Percentiles rank a stretch among this genome's conserved stretches.
These are phyloP conservation scores for Galerucella nymphaeae DNA, from an alignment of 2,888 invertebrate genomes.

Conservation along the genomic window DNA sequence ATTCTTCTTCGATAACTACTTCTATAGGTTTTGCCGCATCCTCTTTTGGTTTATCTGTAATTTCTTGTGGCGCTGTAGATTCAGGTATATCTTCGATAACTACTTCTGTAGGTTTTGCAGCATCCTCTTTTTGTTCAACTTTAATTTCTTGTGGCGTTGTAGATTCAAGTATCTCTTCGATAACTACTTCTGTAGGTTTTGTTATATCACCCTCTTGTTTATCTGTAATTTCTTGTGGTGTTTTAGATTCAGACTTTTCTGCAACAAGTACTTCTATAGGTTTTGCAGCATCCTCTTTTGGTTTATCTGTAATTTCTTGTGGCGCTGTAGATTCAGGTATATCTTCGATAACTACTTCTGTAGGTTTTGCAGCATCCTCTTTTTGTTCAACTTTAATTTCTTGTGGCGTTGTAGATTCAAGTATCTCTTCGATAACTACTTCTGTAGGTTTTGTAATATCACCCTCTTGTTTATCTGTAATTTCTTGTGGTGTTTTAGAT, in stretches of 20 bases:
- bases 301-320: not conserved
- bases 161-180: not conserved
- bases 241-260: not conserved
- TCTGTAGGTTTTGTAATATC: not conserved
- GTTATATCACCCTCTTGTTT: not conserved
- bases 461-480: not conserved
- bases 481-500: not conserved
- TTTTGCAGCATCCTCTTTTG: not conserved
- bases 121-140: not conserved
- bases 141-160: not conserved
- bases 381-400: no score
- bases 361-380: not conserved
- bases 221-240: constrained; percentile 2
- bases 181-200: not conserved
- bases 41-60: not conserved
- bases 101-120: not conserved
- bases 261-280: constrained; percentile 11
- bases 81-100: not conserved
- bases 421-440: not conserved
- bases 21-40: not conserved
- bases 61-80: not conserved
- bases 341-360: constrained; percentile 18
- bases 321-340: not conserved
- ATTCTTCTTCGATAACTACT: not conserved
- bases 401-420: not conserved